Evolutionary conservation across 2,888 invertebrate genomes (phyloP), one percentile per base, ranked within the genome.

Genomic region (Ectobius pallidus): DNA sequence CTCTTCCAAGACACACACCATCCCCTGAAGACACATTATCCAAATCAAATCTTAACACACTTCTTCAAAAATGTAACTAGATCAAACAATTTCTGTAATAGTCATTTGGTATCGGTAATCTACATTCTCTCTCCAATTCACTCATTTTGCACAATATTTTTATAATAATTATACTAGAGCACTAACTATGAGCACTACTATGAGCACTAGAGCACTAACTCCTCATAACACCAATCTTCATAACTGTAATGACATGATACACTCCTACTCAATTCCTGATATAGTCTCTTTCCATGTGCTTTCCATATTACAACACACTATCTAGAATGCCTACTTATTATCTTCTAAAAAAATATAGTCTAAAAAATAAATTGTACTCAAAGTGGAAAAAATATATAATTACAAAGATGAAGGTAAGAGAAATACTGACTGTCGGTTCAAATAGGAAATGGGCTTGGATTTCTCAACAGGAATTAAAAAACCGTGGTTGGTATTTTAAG

Each of bases 1-100:
- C 77, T 83, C 84, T 77, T 81, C 82, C 73, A 81, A 80, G 75
- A 81, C 81, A 79, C 84, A 84, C 80, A 85, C 85, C 86, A 86
- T 86, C 78, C 81, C 82, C 84, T 85, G 79, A 65, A 81, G 75
- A 62, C 75, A 76, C 75, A 76, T 76, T n/a, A 58, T n/a, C 58
- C 58, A 58, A 58, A 58, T n/a, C 6, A 27, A 14, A 58, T 58
- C 58, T 58, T 30, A 58, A 22, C 27, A 30, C n/a, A 58, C 7
- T 30, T 30, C 52, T 52, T 22, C 52, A 52, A 52, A 34, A 52
- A 52, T 1, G 52, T 52, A 52, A 52, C 22, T 1, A n/a, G 46
- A n/a, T 46, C 18, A 18, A 52, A 14, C 9, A 1, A 52, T 52
- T 22, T 25, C 52, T 18, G n/a, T n/a, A n/a, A n/a, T n/a, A n/a